Base-by-base conservation (phyloP, 1,140 invertebrate genomes). In the Nilaparvata lugens region DNA sequence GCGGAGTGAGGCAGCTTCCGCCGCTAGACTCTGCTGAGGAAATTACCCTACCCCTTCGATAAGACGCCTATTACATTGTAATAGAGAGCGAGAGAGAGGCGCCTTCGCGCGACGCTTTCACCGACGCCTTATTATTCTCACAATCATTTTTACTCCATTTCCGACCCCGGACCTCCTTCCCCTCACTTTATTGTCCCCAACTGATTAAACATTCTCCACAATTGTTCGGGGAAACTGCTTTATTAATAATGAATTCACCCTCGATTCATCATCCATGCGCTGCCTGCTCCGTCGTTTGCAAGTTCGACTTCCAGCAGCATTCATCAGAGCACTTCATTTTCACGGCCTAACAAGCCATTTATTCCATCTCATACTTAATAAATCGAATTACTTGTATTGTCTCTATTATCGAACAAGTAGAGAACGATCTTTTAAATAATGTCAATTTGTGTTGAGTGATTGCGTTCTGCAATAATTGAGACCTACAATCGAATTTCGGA, bases 51-150 rank as follows among this genome's bases (percentile, higher is more conserved):
- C 45, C 45, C 45, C 45, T 48, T 48, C 45, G 53, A 55, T 55
- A 55, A 55, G 53, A 55, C 53, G 53, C 28, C 53, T 55, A 55
- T 55, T 55, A 55, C 53, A 35, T 28, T 55, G 53, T 24, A 31
- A 31, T 28, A 31, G 53, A 55, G 51, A 5, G 52, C 5, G 16
- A 53, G 18, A 9, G 16, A 19, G 16, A 18, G 21, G 2, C 3
- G n/a, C 42, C 3, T 16, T 45, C 42, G 19, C 14, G 6, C 45
- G 16, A 48, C 45, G n/a, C 42, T 45, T 2, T 11, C 3, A n/a
- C 42, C 42, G 45, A 48, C 45, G 45, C 45, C 45, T 48, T 48
- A 48, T 48, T 48, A 48, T 48, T 48, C 45, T 48, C 45, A 48
- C 45, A 48, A 48, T 48, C 45, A 48, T 48, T 48, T 48, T 48